Evolutionary conservation across 2,888 invertebrate species (phyloP).

Genomic region (Rhimphoctona megacephalus): DNA sequence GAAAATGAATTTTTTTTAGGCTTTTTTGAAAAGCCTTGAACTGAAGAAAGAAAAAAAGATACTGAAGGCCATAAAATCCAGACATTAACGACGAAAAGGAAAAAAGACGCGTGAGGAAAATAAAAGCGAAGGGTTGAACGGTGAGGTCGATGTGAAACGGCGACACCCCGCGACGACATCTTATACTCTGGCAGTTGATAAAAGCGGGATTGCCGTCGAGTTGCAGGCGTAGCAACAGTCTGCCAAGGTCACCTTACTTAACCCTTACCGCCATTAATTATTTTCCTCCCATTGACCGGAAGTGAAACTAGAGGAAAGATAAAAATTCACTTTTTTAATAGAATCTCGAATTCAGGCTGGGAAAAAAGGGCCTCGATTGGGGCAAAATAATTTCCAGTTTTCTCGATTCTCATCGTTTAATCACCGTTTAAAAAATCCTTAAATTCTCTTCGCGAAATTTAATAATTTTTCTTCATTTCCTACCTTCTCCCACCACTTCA

Average conservation of each 20-base stretch:
- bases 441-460: not conserved
- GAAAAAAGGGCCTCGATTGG: not conserved
- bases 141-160: slow-evolving; percentile 26
- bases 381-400: not conserved
- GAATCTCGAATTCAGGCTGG: not conserved
- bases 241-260: slow-evolving; percentile 77
- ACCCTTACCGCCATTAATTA: not conserved
- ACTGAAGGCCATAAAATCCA: too few species aligned
- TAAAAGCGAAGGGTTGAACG: slow-evolving; percentile 12
- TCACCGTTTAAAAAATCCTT: not conserved
- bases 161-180: slow-evolving; percentile 33
- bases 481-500: not conserved
- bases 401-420: not conserved
- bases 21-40: too few species aligned
- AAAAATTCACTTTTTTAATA: too few species aligned
- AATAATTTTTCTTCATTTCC: slow-evolving; percentile 7
- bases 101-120: not conserved
- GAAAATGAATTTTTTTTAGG: too few species aligned
- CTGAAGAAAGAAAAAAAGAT: too few species aligned
- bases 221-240: slow-evolving; percentile 61
- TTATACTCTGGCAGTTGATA: not conserved
- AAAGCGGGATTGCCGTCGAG: slow-evolving; percentile 33
- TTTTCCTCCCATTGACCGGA: not conserved
- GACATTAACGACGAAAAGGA: not conserved
- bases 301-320: too few species aligned